Evolutionary conservation across 1,140 invertebrate species (phyloP), one percentile per base, ranked within the genome.

Genomic region (Macrotrachela quadricornifera): DNA sequence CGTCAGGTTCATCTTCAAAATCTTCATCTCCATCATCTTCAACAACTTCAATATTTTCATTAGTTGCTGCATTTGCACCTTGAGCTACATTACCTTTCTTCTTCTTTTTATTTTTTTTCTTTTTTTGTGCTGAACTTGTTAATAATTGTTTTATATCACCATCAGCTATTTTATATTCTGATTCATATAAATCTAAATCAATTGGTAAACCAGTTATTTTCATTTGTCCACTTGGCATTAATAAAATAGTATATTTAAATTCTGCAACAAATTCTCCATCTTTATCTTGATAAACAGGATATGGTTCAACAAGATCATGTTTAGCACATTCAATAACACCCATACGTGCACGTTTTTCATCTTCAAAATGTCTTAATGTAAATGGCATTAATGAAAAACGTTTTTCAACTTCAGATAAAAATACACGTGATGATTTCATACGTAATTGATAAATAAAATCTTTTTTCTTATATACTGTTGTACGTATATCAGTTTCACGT

Each of bases 381-480:
- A 78, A 79, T 38, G 76, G 76, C 88, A 97, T 95, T 55, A 80
- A 78, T 48, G 85, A 85, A 71, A 90, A 84, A 69, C 87, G 90
- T 61, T 88, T 83, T 61, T 83, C 80, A 21, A 75, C 73, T 76
- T 96, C 90, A 63, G 79, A 82, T 61, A 87, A 88, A 69, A 99
- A 94, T 16, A 46, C 47, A 62, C 90, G 79, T 14, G 91, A 94
- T 45, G 88, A 80, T 72, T 95, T 96, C 69, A 97, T 74, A 68
- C 84, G 83, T 42, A 49, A 51, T 73, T 96, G 96, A 52, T 84
- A 80, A 38, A 72, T 58, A 68, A 91, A 85, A 62, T 97, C 90
- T 57, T 88, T 95, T 76, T 94, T 95, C 73, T 95, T 96, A 71
- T 85, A 97, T 62, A 97, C 85, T 43, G 92, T 91, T 42, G 91